Conservation (phyloP, 2,797 vertebrate genomes). For the Catostomus latipinnis region DNA sequence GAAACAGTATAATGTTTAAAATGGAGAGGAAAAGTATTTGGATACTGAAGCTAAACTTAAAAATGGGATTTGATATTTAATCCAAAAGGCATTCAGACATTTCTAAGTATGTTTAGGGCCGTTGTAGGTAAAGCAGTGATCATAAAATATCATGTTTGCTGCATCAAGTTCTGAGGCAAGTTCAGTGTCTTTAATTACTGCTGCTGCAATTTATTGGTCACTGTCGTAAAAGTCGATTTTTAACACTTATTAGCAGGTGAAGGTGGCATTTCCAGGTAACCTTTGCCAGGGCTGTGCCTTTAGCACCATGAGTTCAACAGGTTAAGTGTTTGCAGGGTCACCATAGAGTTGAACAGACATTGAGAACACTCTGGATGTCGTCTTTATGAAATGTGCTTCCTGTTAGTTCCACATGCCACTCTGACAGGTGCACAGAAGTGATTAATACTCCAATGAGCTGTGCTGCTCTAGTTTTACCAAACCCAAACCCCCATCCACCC, state of each 20-base stretch:
- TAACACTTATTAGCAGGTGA: slow-evolving; percentile 23
- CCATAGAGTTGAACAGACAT: slow-evolving; percentile 55
- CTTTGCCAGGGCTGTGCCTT: slow-evolving; percentile 28
- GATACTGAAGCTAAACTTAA: too few relatives aligned
- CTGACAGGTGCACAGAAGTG: slow-evolving; percentile 90
- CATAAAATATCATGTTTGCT: too few relatives aligned
- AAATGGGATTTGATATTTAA: too few relatives aligned
- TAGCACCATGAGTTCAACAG: slow-evolving; percentile 52
- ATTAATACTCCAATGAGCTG: slow-evolving; percentile 82
- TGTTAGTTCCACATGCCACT: slow-evolving; percentile 97
- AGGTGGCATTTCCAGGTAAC: slow-evolving; percentile 49
- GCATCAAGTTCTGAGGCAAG: not conserved
- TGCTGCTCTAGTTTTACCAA: slow-evolving; percentile 24
- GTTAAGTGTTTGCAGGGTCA: slow-evolving; percentile 65
- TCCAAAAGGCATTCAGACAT: too few relatives aligned
- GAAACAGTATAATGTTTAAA: too few relatives aligned
- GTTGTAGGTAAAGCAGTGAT: too few relatives aligned
- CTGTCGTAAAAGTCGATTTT: slow-evolving; percentile 14
- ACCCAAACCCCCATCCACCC: slow-evolving; percentile 46
- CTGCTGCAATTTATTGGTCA: not conserved
- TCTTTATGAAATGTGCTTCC: slow-evolving; percentile 81
- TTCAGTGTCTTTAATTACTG: not conserved
- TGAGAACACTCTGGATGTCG: slow-evolving; percentile 72
- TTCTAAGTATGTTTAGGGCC: too few relatives aligned
- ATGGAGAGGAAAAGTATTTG: too few relatives aligned